Conservation (phyloP, 2,113 vertebrate genomes). For the Bagarius yarrelli region DNA sequence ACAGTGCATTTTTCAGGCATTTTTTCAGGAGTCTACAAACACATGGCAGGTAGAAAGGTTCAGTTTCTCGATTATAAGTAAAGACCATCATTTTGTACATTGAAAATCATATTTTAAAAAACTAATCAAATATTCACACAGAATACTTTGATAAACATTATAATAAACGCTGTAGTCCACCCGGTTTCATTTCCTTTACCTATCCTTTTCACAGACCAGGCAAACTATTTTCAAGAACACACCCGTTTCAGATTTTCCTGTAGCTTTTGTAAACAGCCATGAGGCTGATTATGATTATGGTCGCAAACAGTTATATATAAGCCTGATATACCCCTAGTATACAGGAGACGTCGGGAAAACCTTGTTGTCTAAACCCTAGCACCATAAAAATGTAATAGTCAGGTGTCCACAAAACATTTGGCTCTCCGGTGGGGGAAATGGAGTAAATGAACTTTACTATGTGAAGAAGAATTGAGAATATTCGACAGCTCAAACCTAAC, state of each 20-base stretch:
- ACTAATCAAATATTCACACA: neutral
- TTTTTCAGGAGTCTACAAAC: neutral
- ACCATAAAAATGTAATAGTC: neutral
- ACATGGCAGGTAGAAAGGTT: too few species aligned
- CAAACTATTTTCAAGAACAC: neutral
- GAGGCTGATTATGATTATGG: too few species aligned
- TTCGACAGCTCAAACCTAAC: neutral
- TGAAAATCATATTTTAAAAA: neutral
- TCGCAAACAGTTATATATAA: too few species aligned
- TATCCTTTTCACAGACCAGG: neutral
- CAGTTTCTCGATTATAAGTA: neutral
- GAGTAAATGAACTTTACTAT: neutral
- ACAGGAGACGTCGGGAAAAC: too few species aligned
- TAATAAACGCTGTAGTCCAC: neutral
- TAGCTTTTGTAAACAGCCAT: too few species aligned
- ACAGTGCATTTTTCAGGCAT: neutral
- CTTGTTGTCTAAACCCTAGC: too few species aligned
- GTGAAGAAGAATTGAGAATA: neutral
- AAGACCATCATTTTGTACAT: too few species aligned
- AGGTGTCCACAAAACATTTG: neutral
- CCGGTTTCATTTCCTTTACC: neutral
- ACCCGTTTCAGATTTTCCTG: too few species aligned
- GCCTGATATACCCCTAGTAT: too few species aligned
- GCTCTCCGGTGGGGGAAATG: neutral
- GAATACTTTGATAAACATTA: neutral